Percentiles rank a stretch among this genome's conserved stretches.
Evolutionary conservation across 1,140 invertebrate species (phyloP).

Genomic region (Hermatobates lingyangjiaoensis): DNA sequence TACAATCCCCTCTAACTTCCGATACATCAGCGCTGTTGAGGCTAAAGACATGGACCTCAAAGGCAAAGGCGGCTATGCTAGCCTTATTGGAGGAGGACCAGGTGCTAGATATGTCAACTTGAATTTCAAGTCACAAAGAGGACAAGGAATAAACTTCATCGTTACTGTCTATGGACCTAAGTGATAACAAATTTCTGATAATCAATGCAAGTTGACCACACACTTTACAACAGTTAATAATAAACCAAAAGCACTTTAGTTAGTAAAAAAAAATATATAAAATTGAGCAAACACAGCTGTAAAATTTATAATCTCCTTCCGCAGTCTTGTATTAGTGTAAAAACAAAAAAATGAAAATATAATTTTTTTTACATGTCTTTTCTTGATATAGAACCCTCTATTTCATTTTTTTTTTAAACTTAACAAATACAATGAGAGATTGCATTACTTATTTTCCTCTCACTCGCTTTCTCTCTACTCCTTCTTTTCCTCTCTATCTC

Average conservation of each 20-base stretch:
- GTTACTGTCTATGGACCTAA: slow-evolving; percentile 11
- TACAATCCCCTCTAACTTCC: background rate
- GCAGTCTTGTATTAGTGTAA: background rate
- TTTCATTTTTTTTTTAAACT: no score
- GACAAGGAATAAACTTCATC: slow-evolving; percentile 11
- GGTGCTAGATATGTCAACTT: slow-evolving; percentile 7
- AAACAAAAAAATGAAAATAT: background rate
- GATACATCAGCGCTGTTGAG: slow-evolving; percentile 4
- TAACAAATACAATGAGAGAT: no score
- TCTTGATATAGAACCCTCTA: no score
- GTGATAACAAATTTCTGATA: no score
- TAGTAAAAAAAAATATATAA: background rate
- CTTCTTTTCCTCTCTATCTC: no score
- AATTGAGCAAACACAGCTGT: background rate
- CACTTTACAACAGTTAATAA: background rate
- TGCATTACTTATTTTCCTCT: no score
- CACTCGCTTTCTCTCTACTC: no score
- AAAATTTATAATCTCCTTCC: background rate
- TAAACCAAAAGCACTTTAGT: background rate
- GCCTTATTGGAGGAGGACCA: slow-evolving; percentile 7
- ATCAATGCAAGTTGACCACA: background rate
- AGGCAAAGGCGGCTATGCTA: slow-evolving; percentile 10
- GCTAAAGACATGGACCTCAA: slow-evolving; percentile 5
- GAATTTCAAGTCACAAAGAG: slow-evolving; percentile 12
- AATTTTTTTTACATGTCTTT: no score